phyloP scores from a whole-genome alignment of 2,797 vertebrate species.

The Tachyglossus aculeatus region DNA sequence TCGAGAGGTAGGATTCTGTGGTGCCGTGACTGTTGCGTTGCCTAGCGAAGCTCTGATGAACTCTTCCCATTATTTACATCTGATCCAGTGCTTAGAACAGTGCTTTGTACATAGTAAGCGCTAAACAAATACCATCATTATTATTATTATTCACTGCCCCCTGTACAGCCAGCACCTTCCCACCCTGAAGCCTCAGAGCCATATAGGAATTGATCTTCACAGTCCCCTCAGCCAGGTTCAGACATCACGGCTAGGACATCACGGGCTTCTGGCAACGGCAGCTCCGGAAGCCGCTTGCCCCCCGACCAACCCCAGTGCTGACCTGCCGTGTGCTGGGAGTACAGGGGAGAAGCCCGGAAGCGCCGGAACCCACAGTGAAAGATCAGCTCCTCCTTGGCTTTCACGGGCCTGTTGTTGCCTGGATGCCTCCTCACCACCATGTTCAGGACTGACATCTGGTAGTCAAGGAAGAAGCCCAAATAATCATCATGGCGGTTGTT shows the following conservation, averaged over 20 bases:
- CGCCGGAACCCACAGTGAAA: conserved; percentile 95
- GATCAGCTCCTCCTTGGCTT: conserved; percentile 91
- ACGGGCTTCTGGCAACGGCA: conserved; percentile 39
- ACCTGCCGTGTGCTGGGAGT: conserved; percentile 97
- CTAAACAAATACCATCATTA: too few relatives aligned
- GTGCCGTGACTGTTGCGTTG: too few relatives aligned
- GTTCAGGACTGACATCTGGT: conserved; percentile 95
- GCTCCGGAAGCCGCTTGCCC: too few relatives aligned
- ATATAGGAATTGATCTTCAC: conserved; percentile 33
- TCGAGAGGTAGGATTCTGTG: too few relatives aligned
- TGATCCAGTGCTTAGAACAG: too few relatives aligned
- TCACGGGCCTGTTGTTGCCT: conserved; percentile 84
- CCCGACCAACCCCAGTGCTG: conserved; percentile 24
- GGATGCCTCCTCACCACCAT: conserved; percentile 87
- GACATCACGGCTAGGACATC: conserved; percentile 54
- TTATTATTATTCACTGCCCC: too few relatives aligned
- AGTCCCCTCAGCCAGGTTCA: conserved; percentile 61
- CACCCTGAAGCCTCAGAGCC: conserved; percentile 54
- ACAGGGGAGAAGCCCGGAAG: conserved; percentile 89
- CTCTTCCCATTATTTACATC: too few relatives aligned
- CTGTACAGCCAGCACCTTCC: not conserved
- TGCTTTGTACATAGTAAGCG: too few relatives aligned
- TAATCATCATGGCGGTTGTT: too few relatives aligned
- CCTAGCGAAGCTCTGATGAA: too few relatives aligned
- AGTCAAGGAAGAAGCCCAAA: not conserved